Percentiles rank a stretch among this genome's conserved stretches.
phyloP scores from a whole-genome alignment of 2,113 vertebrate genomes.

The Ochotona princeps region DNA sequence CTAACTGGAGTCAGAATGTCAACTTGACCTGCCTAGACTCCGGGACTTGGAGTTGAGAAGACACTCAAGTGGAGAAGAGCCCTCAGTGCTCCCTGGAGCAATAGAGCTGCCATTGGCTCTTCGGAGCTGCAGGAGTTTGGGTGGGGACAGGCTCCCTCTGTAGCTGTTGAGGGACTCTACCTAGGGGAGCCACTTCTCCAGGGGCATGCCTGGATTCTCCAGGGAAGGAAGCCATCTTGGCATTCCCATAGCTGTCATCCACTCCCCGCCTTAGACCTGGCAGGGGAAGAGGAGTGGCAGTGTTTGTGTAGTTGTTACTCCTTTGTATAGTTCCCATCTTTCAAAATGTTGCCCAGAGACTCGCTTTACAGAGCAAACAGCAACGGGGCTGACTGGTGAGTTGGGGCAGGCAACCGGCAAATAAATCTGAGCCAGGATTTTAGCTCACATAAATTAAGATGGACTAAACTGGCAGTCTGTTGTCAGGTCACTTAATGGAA shows the following conservation, averaged over 20 bases:
- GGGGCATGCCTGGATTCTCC: neutral
- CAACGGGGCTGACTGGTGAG: neutral
- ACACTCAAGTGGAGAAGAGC: neutral
- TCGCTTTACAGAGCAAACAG: constrained; percentile 51
- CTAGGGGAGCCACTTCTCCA: neutral
- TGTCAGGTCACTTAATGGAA: neutral
- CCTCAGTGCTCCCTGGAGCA: neutral
- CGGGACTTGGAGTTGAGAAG: neutral
- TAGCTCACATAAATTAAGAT: neutral
- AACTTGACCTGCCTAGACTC: neutral
- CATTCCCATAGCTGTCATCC: neutral
- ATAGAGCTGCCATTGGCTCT: neutral
- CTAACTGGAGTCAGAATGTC: too few relatives aligned
- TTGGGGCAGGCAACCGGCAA: neutral
- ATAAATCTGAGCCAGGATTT: neutral
- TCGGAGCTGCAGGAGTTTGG: too few relatives aligned
- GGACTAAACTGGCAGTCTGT: neutral
- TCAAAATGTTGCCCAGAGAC: neutral
- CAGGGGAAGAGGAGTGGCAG: neutral
- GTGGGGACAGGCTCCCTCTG: too few relatives aligned
- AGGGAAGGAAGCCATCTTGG: neutral
- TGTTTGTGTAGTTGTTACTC: neutral
- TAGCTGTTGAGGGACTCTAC: rapidly evolving
- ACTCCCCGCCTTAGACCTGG: neutral
- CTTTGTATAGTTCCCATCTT: neutral